Evolutionary conservation across 2,113 vertebrate species (phyloP).

Genomic region (Boulengerochromis microlepis): DNA sequence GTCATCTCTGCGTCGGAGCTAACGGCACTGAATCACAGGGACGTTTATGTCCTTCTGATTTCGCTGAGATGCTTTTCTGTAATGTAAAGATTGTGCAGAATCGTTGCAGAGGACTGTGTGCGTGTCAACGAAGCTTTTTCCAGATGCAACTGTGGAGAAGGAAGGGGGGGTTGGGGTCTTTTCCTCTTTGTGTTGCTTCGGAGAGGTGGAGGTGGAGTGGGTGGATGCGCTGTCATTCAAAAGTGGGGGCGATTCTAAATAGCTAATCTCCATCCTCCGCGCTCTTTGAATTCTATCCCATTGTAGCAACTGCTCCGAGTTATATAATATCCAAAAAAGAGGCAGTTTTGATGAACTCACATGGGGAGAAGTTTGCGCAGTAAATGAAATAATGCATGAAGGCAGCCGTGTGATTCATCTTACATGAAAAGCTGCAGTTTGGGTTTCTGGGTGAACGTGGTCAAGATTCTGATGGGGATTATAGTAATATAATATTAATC

Average conservation of each 20-base stretch:
- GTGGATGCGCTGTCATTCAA: constrained; percentile 42
- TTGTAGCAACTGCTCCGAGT: neutral
- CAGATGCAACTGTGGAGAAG: constrained; percentile 18
- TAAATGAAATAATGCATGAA: neutral
- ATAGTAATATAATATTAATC: neutral
- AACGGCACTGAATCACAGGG: neutral
- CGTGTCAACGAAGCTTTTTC: constrained; percentile 35
- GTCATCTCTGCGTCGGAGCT: neutral
- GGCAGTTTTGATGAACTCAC: neutral
- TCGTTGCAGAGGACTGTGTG: neutral
- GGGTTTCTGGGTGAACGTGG: neutral
- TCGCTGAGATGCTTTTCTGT: neutral
- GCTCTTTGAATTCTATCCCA: neutral
- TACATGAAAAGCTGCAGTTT: neutral
- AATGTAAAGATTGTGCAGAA: constrained; percentile 4
- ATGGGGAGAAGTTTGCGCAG: neutral
- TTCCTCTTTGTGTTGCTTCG: constrained; percentile 17
- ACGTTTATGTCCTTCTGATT: constrained; percentile 24
- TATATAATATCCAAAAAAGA: constrained; percentile 7
- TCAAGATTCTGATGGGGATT: neutral
- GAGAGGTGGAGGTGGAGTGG: constrained; percentile 54
- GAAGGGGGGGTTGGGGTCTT: neutral
- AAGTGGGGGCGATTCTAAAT: constrained; percentile 6
- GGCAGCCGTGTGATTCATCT: neutral
- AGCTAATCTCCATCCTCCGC: constrained; percentile 47